These are phyloP conservation scores for Lagopus muta DNA, from an alignment of 2,113 vertebrate genomes.

Conservation along the genomic window DNA sequence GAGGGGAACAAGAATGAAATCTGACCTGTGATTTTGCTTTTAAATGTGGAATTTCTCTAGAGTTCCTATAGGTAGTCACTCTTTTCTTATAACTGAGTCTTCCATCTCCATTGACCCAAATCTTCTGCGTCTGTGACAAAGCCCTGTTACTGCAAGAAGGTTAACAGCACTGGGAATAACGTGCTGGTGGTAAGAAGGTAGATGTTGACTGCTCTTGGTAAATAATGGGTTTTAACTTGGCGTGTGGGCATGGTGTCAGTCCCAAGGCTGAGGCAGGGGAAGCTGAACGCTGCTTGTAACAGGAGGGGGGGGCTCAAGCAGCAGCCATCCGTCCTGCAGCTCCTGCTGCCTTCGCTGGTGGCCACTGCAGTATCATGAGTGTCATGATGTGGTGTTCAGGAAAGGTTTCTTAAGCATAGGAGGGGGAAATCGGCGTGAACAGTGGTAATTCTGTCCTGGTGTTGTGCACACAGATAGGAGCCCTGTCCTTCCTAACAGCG, in stretches of 20 bases:
- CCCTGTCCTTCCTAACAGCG: neutral
- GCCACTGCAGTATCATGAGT: accelerated
- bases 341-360: neutral
- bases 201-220: neutral
- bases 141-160: neutral
- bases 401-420: neutral
- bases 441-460: neutral
- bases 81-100: too few relatives aligned
- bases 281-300: accelerated
- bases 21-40: neutral
- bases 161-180: neutral
- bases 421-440: accelerated
- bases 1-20: neutral
- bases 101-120: neutral
- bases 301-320: neutral
- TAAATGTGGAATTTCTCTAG: neutral
- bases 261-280: too few relatives aligned
- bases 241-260: accelerated
- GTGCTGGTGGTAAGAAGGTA: accelerated
- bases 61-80: neutral
- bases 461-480: accelerated
- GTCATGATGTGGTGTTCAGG: accelerated
- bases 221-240: accelerated
- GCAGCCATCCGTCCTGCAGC: neutral
- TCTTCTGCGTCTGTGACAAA: neutral